Conservation (phyloP, 2,888 invertebrate genomes). For the Achlya flavicornis region DNA sequence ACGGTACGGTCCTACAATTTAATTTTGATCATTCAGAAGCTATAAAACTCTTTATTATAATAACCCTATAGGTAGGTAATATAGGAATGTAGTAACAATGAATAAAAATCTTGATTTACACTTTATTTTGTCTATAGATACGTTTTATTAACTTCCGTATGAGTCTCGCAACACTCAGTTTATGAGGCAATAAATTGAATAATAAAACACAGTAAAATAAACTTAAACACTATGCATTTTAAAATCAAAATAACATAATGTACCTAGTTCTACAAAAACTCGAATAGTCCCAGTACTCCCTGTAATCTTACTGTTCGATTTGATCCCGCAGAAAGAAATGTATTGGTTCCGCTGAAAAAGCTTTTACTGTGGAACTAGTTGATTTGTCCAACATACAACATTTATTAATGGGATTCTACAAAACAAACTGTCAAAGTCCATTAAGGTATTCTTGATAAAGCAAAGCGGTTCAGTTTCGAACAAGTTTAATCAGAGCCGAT, state of each 20-base stretch:
- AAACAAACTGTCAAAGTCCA: constrained; percentile 46
- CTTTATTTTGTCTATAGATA: background rate
- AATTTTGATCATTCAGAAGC: background rate
- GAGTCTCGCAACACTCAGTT: too few relatives aligned
- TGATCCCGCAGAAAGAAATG: background rate
- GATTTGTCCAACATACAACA: background rate
- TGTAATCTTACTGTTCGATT: background rate
- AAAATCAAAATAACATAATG: too few relatives aligned
- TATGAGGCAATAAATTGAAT: too few relatives aligned
- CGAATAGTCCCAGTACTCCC: background rate
- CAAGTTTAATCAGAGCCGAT: constrained; percentile 56
- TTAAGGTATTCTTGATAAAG: constrained; percentile 46
- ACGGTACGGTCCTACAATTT: too few relatives aligned
- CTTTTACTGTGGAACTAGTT: background rate
- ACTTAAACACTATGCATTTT: too few relatives aligned
- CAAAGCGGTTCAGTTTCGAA: constrained; percentile 41
- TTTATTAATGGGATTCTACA: constrained; percentile 18
- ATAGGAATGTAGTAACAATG: background rate
- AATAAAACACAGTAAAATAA: too few relatives aligned
- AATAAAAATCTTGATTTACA: background rate
- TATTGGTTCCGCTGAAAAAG: background rate
- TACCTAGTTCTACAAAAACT: background rate
- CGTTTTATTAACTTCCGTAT: background rate
- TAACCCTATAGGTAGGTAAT: too few relatives aligned
- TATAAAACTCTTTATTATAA: too few relatives aligned